phyloP scores from a whole-genome alignment of 2,797 vertebrate genomes.

The Gymnoscopelus braueri region DNA sequence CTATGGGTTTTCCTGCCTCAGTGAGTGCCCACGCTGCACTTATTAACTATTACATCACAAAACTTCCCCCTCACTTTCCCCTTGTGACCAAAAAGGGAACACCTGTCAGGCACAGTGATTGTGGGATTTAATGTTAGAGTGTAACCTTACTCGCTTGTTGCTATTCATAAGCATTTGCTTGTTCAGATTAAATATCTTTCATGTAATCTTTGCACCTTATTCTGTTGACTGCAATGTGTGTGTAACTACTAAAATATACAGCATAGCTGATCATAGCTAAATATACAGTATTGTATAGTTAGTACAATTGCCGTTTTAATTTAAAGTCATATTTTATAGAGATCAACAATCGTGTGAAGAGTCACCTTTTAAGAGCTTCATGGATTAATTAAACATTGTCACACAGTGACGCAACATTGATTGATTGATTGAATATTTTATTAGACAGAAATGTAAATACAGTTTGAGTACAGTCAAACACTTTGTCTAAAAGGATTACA shows the following conservation, averaged over 20 bases:
- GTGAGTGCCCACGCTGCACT: background rate
- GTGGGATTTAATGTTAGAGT: no score
- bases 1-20: background rate
- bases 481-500: no score
- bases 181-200: background rate
- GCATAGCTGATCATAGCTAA: no score
- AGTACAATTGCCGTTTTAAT: no score
- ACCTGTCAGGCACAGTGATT: background rate
- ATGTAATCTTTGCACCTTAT: background rate
- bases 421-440: no score
- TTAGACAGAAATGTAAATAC: no score
- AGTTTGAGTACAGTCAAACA: no score
- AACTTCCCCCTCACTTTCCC: conserved; percentile 36
- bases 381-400: background rate
- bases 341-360: no score
- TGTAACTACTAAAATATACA: background rate
- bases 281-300: no score
- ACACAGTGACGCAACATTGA: background rate
- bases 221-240: background rate
- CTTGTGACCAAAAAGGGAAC: background rate
- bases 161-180: background rate
- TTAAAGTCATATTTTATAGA: no score
- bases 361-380: no score
- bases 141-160: no score
- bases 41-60: background rate